Evolutionary conservation across 2,113 vertebrate species (phyloP), one percentile per base, ranked within the genome.

Genomic region (Microtus pennsylvanicus): DNA sequence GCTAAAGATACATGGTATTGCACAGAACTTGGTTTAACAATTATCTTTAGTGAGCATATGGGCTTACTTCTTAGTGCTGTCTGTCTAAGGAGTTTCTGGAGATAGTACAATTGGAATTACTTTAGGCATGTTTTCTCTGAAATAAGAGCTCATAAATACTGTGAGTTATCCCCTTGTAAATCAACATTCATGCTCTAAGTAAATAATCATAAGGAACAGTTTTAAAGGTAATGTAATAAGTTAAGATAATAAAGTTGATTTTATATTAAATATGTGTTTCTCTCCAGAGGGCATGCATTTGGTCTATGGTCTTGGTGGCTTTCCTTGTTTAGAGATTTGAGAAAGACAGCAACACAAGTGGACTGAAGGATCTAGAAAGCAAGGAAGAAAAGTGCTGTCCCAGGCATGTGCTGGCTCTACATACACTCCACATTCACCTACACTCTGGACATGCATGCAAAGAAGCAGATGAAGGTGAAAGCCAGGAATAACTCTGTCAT

Each of bases 171-270:
- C 87, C 75, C 70, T 92, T 95, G 30, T 91, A 50, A 89, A 95
- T 91, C 92, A 61, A 26, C 45, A 95, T 77, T 78, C 30, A 47
- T 67, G 61, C 88, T 97, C 61, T 87, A 93, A 96, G 58, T 95
- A 65, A 94, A 47, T 86, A 90, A 47, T 83, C 9, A 75, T 22
- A 75, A n/a, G 24, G n/a, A 85, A 89, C 92, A 70, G 47, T 94
- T 96, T 91, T 55, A 91, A 91, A 94, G 75, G 17, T 70, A 74
- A 82, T 30, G 3, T 90, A 80, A 42, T 75, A 94, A 87, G 13
- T 63, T 85, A 67, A 81, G 91, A 89, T 55, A 92, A 61, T 33
- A 93, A 61, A 63, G 91, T 65, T 75, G 61, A 67, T 82, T 94
- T 88, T 81, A 92, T 26, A 87, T 67, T 58, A 42, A 42, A 28